phyloP scores from a whole-genome alignment of 2,888 invertebrate genomes.

The Melanargia galathea region DNA sequence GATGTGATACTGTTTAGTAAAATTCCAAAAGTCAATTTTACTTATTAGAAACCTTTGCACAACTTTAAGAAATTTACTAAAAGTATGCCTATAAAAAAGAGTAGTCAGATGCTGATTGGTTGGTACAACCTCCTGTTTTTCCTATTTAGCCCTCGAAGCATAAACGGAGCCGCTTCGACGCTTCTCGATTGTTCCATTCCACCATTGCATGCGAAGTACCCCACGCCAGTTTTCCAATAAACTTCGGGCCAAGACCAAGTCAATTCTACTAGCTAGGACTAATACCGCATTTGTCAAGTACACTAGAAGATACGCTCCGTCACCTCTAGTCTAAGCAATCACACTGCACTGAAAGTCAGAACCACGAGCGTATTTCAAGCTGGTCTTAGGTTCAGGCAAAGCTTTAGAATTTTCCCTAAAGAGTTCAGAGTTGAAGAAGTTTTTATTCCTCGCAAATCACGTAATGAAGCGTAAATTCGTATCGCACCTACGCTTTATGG shows the following conservation, averaged over 20 bases:
- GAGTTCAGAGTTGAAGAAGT: slow-evolving; percentile 1
- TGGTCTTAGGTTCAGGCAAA: neutral
- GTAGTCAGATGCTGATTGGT: too few species aligned
- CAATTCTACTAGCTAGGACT: neutral
- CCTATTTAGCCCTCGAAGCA: neutral
- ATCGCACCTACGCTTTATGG: neutral
- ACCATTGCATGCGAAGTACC: neutral
- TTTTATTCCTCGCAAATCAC: neutral
- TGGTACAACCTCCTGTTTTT: neutral
- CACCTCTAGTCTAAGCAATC: neutral
- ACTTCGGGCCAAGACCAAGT: neutral
- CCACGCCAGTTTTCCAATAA: slow-evolving; percentile 1
- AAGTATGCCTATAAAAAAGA: too few species aligned
- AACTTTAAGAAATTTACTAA: too few species aligned
- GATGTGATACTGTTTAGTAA: too few species aligned
- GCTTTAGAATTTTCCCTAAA: neutral
- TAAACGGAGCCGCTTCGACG: slow-evolving; percentile 2
- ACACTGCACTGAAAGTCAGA: neutral
- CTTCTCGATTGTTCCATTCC: slow-evolving; percentile 2
- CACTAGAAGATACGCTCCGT: neutral
- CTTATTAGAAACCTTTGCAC: too few species aligned
- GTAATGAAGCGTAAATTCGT: slow-evolving; percentile 1
- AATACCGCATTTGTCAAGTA: neutral
- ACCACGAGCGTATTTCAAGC: neutral
- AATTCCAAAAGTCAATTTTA: too few species aligned